Base-by-base conservation (phyloP, 1,140 invertebrate species). In the Drosophila pectinifera region DNA sequence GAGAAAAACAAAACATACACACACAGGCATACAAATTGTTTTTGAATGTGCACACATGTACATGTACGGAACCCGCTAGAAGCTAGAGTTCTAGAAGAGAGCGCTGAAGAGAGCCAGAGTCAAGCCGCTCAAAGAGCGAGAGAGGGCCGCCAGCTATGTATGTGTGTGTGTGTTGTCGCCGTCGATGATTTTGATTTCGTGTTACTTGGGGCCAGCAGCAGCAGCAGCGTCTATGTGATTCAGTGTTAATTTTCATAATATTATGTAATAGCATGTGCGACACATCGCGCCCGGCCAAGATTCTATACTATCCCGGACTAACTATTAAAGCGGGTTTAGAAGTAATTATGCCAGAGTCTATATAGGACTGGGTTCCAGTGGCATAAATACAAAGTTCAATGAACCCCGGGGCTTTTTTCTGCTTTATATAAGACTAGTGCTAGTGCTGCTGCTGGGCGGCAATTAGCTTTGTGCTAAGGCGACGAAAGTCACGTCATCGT, bases 231-330 rank as follows among this genome's bases (percentile, higher is more conserved):
- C 69, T 61, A 34, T 72, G 82, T 86, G 81, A 85, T 88, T 88
- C 85, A 89, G 85, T 89, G 84, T 89, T 89, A 89, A 89, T 89
- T 89, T 89, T 89, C 85, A 89, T 89, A 89, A 89, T 78, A 89
- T 89, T 90, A 90, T 89, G 85, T 89, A 89, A 90, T 67, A 85
- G 69, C 75, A 84, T 84, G 81, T 85, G 76, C 64, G 62, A 63
- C 46, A 63, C 16, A 41, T 39, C 5, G 18, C 39, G 64, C 16
- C 24, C 14, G 51, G 24, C n/a, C 16, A 28, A 31, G 39, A 69
- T 14, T 5, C n/a, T 34, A 11, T 46, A 41, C 80, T 46, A 5
- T n/a, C n/a, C n/a, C n/a, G 20, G 3, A 43, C 45, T 0, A 5
- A 4, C 26, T 31, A 31, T 49, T 49, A 34, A 8, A 5, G 1